A percentile compares a stretch with the other conserved stretches of the same genome.
Evolutionary conservation across 2,888 invertebrate species (phyloP).

Genomic region (Drosophila eohydei): DNA sequence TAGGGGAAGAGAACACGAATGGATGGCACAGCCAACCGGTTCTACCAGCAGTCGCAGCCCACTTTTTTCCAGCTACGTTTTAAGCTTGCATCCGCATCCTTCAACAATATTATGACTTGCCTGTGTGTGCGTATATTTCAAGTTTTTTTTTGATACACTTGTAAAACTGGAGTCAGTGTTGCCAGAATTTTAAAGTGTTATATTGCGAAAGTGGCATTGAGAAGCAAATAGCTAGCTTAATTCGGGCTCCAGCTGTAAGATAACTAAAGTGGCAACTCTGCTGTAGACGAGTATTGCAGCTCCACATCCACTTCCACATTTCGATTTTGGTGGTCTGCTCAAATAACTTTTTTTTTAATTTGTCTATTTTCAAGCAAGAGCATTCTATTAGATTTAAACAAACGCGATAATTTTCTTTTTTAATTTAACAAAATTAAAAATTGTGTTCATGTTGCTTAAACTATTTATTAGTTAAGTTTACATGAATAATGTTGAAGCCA

Average conservation of each 20-base stretch:
- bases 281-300: conserved; percentile 1
- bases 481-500: not conserved
- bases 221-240: not conserved
- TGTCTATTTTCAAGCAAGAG: too few species aligned
- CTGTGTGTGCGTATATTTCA: conserved; percentile 25
- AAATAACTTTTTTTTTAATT: not conserved
- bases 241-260: not conserved
- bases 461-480: not conserved
- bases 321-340: not conserved
- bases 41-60: conserved; percentile 49
- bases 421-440: too few species aligned
- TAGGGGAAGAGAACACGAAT: conserved; percentile 43
- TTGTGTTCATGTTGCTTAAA: too few species aligned
- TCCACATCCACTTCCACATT: not conserved
- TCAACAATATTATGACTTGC: conserved; percentile 33
- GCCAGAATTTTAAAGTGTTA: conserved; percentile 4
- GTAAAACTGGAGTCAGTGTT: conserved; percentile 5
- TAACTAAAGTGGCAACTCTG: not conserved
- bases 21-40: conserved; percentile 44
- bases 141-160: conserved; percentile 24
- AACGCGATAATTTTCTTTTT: too few species aligned
- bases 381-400: too few species aligned
- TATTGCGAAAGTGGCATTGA: not conserved
- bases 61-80: conserved; percentile 51
- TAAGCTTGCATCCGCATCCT: conserved; percentile 60